Base-by-base conservation (phyloP, 2,888 invertebrate genomes). In the Drosophila sordidula region DNA sequence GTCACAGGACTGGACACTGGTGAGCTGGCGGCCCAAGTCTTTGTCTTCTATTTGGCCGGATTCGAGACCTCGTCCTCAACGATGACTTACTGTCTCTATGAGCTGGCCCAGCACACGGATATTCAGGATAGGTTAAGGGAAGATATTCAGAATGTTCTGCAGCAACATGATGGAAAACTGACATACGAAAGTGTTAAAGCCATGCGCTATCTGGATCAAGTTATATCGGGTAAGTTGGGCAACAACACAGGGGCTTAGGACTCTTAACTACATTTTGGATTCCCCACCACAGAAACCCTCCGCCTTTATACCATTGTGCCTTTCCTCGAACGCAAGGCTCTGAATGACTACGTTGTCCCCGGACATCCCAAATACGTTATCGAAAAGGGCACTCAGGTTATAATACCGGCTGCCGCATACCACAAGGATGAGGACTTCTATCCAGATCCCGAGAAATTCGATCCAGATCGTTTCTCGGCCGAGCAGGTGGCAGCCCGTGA, bases 301-400 rank as follows among this genome's bases (percentile, higher is more conserved):
- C 92, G 94, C 3, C 92, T 93, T 58, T 93, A 94, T 70, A 93
- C 94, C 0, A 91, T 94, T 1, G 89, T 93, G 86, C 92, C 94
- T 0, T 89, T 92, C 1, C 75, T 94, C n/a, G 93, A 93, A 64
- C 92, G 94, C 6, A 90, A 91, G 47, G 93, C 94, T 34, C 92
- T 92, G 9, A 92, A 91, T 55, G 93, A 94, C 49, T 94, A 94
- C 76, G 92, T 89, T 51, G 83, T 94, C 25, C 93, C 94, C 0
- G 93, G 93, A 0, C 87, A 93, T 70, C 92, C 91, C 0, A 91
- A 93, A n/a, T 89, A 93, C 46, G 85, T 92, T 0, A 93, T 94
- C 55, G 93, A 93, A 34, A 92, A 93, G 18, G 90, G 85, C 18
- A 83, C 79, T 3, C 64, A 74, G 3, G 41, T 91, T 0, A 3